phyloP scores from a whole-genome alignment of 2,113 vertebrate genomes.

The Vicugna pacos region DNA sequence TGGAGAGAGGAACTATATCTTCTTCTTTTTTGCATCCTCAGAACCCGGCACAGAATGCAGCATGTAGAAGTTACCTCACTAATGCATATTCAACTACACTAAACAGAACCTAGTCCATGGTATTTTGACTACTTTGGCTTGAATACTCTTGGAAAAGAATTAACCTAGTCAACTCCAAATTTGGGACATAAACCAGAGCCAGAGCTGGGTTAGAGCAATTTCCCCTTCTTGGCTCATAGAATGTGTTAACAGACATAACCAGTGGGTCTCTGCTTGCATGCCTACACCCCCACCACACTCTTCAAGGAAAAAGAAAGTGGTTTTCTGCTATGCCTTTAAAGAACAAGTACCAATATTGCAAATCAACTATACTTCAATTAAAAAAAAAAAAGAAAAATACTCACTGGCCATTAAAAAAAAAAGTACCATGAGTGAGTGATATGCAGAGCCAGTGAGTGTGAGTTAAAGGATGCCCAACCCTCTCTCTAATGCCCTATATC shows the following conservation, averaged over 20 bases:
- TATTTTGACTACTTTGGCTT: neutral
- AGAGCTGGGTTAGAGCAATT: neutral
- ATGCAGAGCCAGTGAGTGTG: neutral
- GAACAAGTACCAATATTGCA: neutral
- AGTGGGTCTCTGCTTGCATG: neutral
- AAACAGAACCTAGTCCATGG: neutral
- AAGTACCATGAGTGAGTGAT: neutral
- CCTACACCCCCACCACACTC: neutral
- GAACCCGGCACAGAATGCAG: neutral
- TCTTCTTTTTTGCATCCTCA: neutral
- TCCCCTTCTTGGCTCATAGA: neutral
- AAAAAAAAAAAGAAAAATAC: too few species aligned
- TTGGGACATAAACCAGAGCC: neutral
- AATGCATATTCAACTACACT: neutral
- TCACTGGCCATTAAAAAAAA: too few species aligned
- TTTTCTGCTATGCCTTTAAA: neutral
- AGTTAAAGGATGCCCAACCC: neutral
- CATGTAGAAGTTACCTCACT: neutral
- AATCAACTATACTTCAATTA: too few species aligned
- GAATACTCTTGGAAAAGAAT: conserved; percentile 2
- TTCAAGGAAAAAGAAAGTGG: neutral
- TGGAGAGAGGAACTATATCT: neutral
- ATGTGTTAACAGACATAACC: neutral
- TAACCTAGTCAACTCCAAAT: neutral
- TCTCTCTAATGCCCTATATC: neutral